Evolutionary conservation across 2,113 vertebrate genomes (phyloP).

Genomic region (Fregata magnificens): DNA sequence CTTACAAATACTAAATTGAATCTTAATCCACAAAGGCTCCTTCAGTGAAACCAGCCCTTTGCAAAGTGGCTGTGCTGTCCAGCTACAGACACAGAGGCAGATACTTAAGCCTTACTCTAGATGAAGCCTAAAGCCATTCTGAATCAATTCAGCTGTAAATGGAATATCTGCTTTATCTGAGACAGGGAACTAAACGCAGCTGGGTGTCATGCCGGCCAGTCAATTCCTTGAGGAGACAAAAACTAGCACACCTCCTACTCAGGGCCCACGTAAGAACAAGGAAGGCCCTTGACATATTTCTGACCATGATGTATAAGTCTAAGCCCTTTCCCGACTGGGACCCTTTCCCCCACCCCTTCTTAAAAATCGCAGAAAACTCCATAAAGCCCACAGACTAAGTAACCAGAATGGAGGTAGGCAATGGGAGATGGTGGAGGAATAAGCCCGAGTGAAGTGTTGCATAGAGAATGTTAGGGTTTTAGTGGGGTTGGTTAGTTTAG

Average conservation of each 20-base stretch:
- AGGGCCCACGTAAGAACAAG: not conserved
- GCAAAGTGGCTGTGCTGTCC: not conserved
- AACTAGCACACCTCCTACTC: not conserved
- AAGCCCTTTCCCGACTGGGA: not conserved
- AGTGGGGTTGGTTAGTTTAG: not conserved
- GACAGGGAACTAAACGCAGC: not conserved
- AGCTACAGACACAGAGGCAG: not conserved
- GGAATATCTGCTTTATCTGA: not conserved
- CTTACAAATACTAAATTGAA: not conserved
- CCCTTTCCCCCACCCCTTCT: not conserved
- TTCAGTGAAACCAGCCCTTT: not conserved
- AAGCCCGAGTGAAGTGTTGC: not conserved
- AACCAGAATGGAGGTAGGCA: not conserved
- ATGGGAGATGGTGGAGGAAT: not conserved
- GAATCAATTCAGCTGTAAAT: not conserved
- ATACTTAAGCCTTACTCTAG: not conserved
- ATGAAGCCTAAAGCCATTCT: not conserved
- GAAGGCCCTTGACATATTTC: not conserved
- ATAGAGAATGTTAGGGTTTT: not conserved
- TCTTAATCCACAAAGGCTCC: not conserved
- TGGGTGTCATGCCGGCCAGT: not conserved
- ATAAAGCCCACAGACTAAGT: not conserved
- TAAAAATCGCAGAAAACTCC: not conserved
- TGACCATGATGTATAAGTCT: not conserved
- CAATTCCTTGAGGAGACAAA: not conserved